Evolutionary conservation across 1,140 invertebrate species (phyloP), one percentile per base, ranked within the genome.

Genomic region (Eumaeus atala): DNA sequence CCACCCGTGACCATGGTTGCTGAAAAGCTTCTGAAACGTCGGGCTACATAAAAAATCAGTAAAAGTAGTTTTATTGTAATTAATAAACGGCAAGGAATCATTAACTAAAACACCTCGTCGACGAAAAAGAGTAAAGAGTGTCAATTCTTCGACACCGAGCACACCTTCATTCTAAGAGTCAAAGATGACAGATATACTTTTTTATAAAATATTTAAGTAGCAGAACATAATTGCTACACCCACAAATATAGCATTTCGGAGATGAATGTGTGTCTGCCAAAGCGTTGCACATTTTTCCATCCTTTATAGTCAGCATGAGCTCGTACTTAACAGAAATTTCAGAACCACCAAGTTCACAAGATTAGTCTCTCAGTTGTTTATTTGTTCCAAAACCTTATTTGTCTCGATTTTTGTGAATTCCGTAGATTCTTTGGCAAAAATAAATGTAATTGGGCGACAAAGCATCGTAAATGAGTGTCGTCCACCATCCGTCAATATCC

Each of bases 381-480:
- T 18, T 47, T 47, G 9, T 47, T 47, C 42, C 17, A 47, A 47
- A 3, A 47, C 9, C 10, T 21, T 7, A 9, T 47, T 11, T 5
- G 42, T 42, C 40, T 44, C 40, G 8, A 6, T 17, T 42, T 16
- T 16, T 12, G 40, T 42, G 3, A 42, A 42, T 9, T 48, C 47
- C 5, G 21, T 48, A 8, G 40, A 16, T 42, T 48, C 21, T n/a
- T 48, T 48, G 1, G 21, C 21, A 48, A 48, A 48, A 21, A 48
- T 48, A 11, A 48, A 48, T 48, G 21, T 48, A 5, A 48, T 48
- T 1, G 11, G 47, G 8, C 47, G 47, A 11, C 47, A 48, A 12
- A 21, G 28, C 47, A 48, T 48, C 3, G 47, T 48, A 8, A 6
- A 28, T 28, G 21, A n/a, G n/a, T n/a, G n/a, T n/a, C n/a, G n/a